Conservation (phyloP, 1,140 invertebrate genomes). For the Trachymyrmex septentrionalis region DNA sequence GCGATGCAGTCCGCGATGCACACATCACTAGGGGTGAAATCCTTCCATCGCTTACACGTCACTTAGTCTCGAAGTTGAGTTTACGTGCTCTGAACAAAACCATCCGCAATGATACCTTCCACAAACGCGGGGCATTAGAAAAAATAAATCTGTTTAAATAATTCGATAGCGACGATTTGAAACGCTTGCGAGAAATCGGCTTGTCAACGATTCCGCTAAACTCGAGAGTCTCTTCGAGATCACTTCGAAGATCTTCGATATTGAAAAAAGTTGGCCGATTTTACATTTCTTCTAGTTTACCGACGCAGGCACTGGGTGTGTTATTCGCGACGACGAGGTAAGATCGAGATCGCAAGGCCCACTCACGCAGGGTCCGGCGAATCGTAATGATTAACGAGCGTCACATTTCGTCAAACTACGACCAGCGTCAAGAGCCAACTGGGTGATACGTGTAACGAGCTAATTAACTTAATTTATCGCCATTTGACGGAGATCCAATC, state of each 20-base stretch:
- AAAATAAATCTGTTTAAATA: neutral
- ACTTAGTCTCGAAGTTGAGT: constrained; percentile 6
- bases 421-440: constrained; percentile 66
- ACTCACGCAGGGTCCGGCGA: constrained; percentile 25
- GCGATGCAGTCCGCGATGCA: constrained; percentile 11
- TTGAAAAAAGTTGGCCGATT: neutral
- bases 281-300: neutral
- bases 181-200: neutral
- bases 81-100: neutral
- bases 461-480: constrained; percentile 83
- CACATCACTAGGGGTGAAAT: constrained; percentile 11
- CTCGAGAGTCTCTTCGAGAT: neutral
- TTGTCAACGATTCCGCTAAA: neutral
- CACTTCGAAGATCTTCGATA: neutral
- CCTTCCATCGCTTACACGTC: constrained; percentile 17
- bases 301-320: neutral
- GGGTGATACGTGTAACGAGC: constrained; percentile 79
- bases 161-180: neutral
- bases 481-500: constrained; percentile 80
- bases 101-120: neutral
- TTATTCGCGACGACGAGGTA: constrained; percentile 13
- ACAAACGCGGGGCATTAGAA: neutral
- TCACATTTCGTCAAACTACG: constrained; percentile 79
- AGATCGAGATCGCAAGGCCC: neutral
- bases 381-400: constrained; percentile 74